phyloP scores from a whole-genome alignment of 2,113 vertebrate species.

The Gadus macrocephalus region DNA sequence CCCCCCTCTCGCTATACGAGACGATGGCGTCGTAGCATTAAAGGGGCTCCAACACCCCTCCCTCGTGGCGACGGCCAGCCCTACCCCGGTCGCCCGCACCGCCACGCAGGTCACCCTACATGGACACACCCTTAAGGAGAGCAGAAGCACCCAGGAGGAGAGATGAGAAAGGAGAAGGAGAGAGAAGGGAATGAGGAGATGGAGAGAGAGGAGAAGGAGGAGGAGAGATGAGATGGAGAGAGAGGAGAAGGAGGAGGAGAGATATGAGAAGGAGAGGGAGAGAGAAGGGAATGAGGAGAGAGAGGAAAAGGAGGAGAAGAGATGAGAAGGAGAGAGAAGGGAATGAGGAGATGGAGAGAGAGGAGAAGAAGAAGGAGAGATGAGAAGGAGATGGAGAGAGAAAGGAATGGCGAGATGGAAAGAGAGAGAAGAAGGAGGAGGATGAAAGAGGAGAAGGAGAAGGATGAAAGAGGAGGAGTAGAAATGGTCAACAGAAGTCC shows the following conservation, averaged over 20 bases:
- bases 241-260: too few relatives aligned
- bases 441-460: not conserved
- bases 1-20: slow-evolving; percentile 90
- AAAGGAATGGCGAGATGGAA: not conserved
- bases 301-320: not conserved
- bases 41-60: accelerated
- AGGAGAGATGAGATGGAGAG: too few relatives aligned
- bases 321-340: not conserved
- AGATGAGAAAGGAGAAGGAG: not conserved
- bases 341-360: not conserved
- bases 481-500: not conserved
- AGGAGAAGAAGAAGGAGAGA: not conserved
- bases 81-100: slow-evolving; percentile 50
- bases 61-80: slow-evolving; percentile 24
- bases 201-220: too few relatives aligned
- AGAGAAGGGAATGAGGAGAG: too few relatives aligned
- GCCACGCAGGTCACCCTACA: slow-evolving; percentile 48
- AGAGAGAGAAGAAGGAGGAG: not conserved
- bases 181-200: too few relatives aligned
- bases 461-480: not conserved
- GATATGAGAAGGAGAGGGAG: too few relatives aligned
- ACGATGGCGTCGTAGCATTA: slow-evolving; percentile 83
- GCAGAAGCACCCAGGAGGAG: slow-evolving; percentile 23
- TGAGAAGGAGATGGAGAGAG: not conserved
- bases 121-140: slow-evolving; percentile 16